Base-by-base conservation (phyloP, 1,140 invertebrate genomes). In the Drosophila tropicalis region DNA sequence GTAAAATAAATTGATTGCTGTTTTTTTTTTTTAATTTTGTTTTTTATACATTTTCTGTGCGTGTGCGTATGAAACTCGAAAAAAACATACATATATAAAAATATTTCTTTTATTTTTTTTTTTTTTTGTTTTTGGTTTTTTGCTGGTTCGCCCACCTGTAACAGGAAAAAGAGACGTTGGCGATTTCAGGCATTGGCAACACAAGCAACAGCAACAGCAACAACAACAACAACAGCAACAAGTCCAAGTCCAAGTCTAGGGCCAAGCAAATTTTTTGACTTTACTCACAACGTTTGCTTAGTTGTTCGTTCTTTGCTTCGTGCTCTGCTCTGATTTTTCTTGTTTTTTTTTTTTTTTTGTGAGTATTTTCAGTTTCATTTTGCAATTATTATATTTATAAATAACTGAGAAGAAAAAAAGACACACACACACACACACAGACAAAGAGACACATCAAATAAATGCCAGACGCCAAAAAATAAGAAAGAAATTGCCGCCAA, bases 231-330 rank as follows among this genome's bases (percentile, higher is more conserved):
- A 76, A 44, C 39, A 70, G 5, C 34, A 62, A 36, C 81, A 80
- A 76, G 67, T 77, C 82, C 79, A 86, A 82, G 82, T 86, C 82
- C 81, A 85, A 85, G 82, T 81, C 79, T 81, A 86, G 80, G 75
- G 68, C 70, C 62, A 79, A 70, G 19, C 54, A 64, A 54, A 61
- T 73, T 47, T 47, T 40, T 62, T 29, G 7, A 36, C 41, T 62
- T 32, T 9, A 17, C 4, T 60, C 12, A 15, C 5, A 39, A 13
- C 36, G 15, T 60, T n/a, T 13, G 36, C 34, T 25, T 22, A 9
- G 40, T 13, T 44, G 12, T 40, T 44, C 17, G 19, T 41, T 17
- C 61, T 55, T 29, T 74, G 9, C 9, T 22, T 51, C 22, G n/a
- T 51, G 5, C 56, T 44, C 19, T 74, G 9, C 9, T 51, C 19